Evolutionary conservation across 2,797 vertebrate genomes (phyloP), one percentile per base, ranked within the genome.

Genomic region (Cuniculus paca): DNA sequence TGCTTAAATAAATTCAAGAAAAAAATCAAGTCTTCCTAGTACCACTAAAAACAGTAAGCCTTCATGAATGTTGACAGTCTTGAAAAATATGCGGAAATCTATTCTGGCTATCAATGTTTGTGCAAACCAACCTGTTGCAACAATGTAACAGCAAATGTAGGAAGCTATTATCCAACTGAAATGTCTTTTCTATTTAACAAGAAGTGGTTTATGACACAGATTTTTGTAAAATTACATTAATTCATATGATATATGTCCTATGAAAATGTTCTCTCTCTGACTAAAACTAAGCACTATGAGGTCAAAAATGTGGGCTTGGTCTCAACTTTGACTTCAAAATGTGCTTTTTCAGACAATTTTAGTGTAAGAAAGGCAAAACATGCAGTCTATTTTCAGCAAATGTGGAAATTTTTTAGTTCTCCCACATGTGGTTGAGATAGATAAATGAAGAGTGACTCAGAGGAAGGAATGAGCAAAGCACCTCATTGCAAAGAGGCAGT

Each of bases 301-400:
- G 50, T 20, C 24, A 60, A 82, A 95, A 24, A 24, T 19, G 34
- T 74, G 17, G 2, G 0, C 14, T 56, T 81, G 52, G 45, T 26
- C 58, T 91, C 68, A 48, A 54, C 50, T 91, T 39, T 61, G 36
- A 50, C 58, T 88, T 88, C 4, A 61, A 88, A 20, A 61, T 81
- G 8, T 88, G 20, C 10, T 91, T 88, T 88, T 72, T 2, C 52
- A 70, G 4, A 34, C 16, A 65, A 81, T 91, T 80, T 72, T 80
- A 19, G 19, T 42, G 8, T 26, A 31, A 60, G 87, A 86, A 28
- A 0, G 31, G 14, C 82, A n/a, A 74, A 52, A 60, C 4, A 45
- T 45, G 24, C 34, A 86, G 20, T 45, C n/a, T 50, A 84, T 84
- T 91, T 79, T 94, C 72, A 91, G 20, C 8, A 75, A 93, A 42